Evolutionary conservation across 2,113 vertebrate species (phyloP), one percentile per base, ranked within the genome.

Genomic region (Chascanopsetta lugubris): DNA sequence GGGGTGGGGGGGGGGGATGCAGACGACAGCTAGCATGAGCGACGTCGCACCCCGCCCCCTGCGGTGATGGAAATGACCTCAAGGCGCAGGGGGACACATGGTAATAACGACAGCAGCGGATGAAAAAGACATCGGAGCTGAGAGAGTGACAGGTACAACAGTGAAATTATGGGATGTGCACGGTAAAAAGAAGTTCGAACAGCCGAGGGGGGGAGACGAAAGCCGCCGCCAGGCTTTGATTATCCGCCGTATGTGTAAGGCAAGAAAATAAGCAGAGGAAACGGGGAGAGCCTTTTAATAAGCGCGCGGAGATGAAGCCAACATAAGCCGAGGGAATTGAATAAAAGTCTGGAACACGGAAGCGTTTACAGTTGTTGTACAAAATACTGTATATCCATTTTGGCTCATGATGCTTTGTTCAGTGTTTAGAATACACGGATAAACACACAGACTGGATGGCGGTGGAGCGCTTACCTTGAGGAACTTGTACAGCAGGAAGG

Each of bases 401-500:
- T 4, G 42, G 42, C 62, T 18, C 11, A 40, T 24, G 21, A 46
- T 8, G 12, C 43, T 54, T 38, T 38, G 15, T 38, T 38, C 2
- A 3, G 34, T 8, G 13, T 62, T 57, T 26, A 13, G 30, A 27
- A 57, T 6, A 40, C 4, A 26, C 24, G 45, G 46, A n/a, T n/a
- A n/a, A n/a, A n/a, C 12, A 24, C 53, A 48, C n/a, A 27, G 21
- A 32, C 8, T n/a, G 22, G 24, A 46, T 2, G 8, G 47, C 20
- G 25, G 18, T 11, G 46, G 10, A 5, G 10, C 15, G 2, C 76
- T 76, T 70, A 91, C 89, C 88, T 91, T 91, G 7, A 91, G 88
- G 69, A 91, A 91, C 65, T 91, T 91, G 15, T 89, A 88, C 54
- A 91, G 32, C 49, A 91, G 89, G 49, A 91, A 91, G 0, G 89